These are phyloP conservation scores for Podargus strigoides DNA, from an alignment of 2,797 vertebrate species.

Conservation along the genomic window DNA sequence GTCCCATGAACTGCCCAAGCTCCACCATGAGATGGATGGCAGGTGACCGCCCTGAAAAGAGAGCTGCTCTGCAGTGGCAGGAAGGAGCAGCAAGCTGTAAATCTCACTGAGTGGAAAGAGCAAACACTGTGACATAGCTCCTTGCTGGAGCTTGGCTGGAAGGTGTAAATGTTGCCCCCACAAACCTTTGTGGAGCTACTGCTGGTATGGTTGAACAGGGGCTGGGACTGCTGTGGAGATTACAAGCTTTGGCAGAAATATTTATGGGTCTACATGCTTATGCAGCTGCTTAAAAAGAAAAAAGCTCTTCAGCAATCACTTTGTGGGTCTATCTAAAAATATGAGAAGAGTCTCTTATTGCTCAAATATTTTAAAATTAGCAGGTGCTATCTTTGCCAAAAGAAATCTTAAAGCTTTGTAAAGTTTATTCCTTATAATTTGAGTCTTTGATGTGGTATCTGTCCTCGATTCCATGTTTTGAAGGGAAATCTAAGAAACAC, in stretches of 20 bases:
- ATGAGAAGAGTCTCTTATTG: neutral
- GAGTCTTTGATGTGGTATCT: neutral
- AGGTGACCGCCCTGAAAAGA: neutral
- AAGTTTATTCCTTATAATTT: neutral
- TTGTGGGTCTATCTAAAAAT: neutral
- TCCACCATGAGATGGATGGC: fast-evolving
- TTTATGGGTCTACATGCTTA: neutral
- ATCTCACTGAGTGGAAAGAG: neutral
- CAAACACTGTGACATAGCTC: neutral
- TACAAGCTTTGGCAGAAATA: neutral
- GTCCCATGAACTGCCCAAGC: neutral
- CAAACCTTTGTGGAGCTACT: neutral
- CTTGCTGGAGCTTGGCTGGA: neutral
- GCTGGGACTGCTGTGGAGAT: neutral
- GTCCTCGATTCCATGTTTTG: neutral
- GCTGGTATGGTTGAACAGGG: neutral
- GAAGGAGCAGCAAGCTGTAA: neutral
- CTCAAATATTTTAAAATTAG: neutral
- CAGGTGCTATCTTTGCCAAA: neutral
- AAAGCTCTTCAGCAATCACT: neutral
- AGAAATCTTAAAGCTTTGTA: neutral
- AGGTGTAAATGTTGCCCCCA: neutral
- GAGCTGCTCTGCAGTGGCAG: neutral
- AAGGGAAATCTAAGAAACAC: neutral
- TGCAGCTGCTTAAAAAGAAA: neutral